Percentiles rank a stretch among this genome's conserved stretches.
Evolutionary conservation across 2,113 vertebrate species (phyloP).

Genomic region (Cinclus mexicanus): DNA sequence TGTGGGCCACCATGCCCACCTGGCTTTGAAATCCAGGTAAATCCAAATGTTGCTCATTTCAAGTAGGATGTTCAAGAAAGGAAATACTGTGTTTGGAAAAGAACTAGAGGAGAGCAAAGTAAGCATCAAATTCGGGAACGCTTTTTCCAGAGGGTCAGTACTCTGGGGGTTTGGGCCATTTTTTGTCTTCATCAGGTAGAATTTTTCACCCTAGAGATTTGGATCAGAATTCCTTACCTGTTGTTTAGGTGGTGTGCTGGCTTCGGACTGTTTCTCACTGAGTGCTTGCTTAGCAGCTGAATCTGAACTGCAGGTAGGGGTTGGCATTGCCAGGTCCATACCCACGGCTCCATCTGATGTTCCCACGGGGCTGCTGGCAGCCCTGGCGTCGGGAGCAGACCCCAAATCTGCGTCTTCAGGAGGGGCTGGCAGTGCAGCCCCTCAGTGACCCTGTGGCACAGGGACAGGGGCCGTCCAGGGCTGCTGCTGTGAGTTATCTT

Average conservation of each 20-base stretch:
- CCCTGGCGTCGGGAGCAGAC: not conserved
- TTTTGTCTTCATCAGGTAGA: not conserved
- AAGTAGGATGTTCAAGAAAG: not conserved
- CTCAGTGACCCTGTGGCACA: not conserved
- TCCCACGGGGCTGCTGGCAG: not conserved
- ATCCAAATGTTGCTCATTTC: not conserved
- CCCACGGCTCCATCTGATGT: rapidly evolving
- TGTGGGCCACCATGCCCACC: not conserved
- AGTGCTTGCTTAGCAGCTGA: not conserved
- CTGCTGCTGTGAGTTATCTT: rapidly evolving
- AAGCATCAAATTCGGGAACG: no score
- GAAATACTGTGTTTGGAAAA: not conserved
- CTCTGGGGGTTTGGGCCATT: rapidly evolving
- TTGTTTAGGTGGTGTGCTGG: not conserved
- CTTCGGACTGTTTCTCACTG: not conserved
- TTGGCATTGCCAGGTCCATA: not conserved
- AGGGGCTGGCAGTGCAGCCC: not conserved
- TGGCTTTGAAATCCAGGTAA: not conserved
- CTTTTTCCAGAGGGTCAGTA: not conserved
- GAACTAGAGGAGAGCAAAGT: not conserved
- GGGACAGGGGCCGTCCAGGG: rapidly evolving
- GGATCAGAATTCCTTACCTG: not conserved
- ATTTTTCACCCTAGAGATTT: not conserved
- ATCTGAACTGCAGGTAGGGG: not conserved
- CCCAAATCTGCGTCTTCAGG: rapidly evolving